Evolutionary conservation across 1,140 invertebrate species (phyloP).

Genomic region (Trinorchestia longiramus): DNA sequence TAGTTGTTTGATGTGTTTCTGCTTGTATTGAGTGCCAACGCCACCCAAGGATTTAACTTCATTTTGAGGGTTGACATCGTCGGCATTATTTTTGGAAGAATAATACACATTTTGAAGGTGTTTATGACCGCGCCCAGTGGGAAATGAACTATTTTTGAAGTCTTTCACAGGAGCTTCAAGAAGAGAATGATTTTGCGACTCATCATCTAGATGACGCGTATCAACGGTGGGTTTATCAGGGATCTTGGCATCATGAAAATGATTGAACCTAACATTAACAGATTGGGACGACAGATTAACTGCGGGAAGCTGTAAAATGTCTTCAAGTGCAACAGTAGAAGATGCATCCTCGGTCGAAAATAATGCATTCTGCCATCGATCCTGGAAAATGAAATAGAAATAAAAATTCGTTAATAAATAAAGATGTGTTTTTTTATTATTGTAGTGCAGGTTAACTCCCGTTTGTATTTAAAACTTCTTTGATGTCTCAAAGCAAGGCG

Average conservation of each 20-base stretch:
- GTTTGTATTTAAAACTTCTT: neutral
- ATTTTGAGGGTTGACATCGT: neutral
- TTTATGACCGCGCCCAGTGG: neutral
- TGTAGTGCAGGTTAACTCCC: neutral
- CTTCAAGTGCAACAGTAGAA: neutral
- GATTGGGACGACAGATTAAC: neutral
- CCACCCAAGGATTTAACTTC: neutral
- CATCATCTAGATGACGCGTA: neutral
- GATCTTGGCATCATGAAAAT: neutral
- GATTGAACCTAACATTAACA: neutral
- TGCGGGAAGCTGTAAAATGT: neutral
- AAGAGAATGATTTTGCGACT: neutral
- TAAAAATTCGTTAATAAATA: neutral
- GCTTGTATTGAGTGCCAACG: neutral
- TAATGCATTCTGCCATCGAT: neutral
- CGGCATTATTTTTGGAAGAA: neutral
- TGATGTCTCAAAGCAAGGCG: too few species aligned
- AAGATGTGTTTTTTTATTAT: neutral
- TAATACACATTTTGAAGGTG: neutral
- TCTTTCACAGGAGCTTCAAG: neutral
- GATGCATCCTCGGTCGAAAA: neutral
- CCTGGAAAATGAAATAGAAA: neutral
- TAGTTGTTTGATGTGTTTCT: neutral
- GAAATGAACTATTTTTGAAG: neutral
- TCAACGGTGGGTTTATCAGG: neutral